Conservation (phyloP, 2,888 invertebrate genomes). For the Sminthurides aquaticus region DNA sequence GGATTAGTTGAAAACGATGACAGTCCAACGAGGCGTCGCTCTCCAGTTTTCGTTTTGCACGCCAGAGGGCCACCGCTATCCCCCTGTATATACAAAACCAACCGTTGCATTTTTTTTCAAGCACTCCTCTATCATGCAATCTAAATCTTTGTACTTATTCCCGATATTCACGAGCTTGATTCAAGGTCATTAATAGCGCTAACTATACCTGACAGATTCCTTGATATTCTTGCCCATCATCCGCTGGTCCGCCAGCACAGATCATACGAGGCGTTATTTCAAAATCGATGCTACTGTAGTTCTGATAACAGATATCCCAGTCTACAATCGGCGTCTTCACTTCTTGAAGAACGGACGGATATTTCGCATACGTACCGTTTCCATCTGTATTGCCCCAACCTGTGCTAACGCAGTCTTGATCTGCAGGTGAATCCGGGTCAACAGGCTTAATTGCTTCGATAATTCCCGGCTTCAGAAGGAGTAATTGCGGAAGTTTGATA, state of each 20-base stretch:
- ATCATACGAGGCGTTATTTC: slow-evolving; percentile 6
- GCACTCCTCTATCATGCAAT: too few relatives aligned
- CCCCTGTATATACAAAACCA: not conserved
- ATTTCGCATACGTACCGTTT: not conserved
- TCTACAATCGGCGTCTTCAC: slow-evolving; percentile 1
- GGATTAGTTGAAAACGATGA: slow-evolving; percentile 7
- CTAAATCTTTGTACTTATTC: too few relatives aligned
- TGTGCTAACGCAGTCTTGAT: slow-evolving; percentile 5
- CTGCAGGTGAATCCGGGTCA: not conserved
- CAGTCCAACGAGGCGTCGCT: not conserved
- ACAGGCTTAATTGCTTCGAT: slow-evolving; percentile 1
- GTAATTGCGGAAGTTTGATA: not conserved
- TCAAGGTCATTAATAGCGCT: not conserved
- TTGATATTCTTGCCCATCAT: slow-evolving; percentile 4
- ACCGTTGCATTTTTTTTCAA: too few relatives aligned
- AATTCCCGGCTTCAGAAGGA: not conserved
- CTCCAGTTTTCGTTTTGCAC: slow-evolving; percentile 1
- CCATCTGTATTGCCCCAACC: slow-evolving; percentile 12
- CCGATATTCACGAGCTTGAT: not conserved
- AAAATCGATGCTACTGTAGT: not conserved
- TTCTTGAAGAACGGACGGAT: slow-evolving; percentile 3
- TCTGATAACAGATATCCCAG: not conserved
- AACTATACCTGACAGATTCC: slow-evolving; percentile 11
- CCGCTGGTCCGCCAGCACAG: slow-evolving; percentile 8
- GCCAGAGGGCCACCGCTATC: slow-evolving; percentile 13